Evolutionary conservation across 2,797 vertebrate genomes (phyloP), one percentile per base, ranked within the genome.

Genomic region (Mormyrops boulengeri): DNA sequence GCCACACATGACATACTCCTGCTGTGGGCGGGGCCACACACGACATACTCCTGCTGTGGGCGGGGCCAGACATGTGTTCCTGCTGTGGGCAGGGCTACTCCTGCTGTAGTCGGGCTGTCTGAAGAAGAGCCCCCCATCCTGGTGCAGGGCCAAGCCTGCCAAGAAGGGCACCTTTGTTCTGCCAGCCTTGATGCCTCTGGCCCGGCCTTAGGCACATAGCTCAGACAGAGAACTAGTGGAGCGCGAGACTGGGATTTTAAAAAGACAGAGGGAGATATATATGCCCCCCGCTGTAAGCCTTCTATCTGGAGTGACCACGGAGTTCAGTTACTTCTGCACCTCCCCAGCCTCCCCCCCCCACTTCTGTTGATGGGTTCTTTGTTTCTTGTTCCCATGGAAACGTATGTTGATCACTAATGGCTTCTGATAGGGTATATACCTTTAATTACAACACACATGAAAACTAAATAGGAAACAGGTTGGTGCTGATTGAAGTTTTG

Each of bases 351-450:
- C 19, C 26, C 62, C 80, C 5, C 84, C 84, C 2, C 41, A 55
- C 62, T 85, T 22, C 49, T 91, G 89, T 93, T 91, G 85, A 90
- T 88, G 93, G 92, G 91, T 26, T 80, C 94, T 92, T 86, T 90
- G 91, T 82, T 77, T 34, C 69, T 86, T 89, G 94, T 96, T 95
- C 93, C 95, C 92, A 95, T 96, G 94, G 95, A 94, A 95, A 96
- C 94, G 90, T 90, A 57, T 53, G 89, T 93, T 95, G 92, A 95
- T 94, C 93, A 90, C 92, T 92, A 93, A 41, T 90, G 91, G 91
- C 92, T 94, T 92, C 90, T 91, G 89, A 88, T 89, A 90, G 85
- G 92, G 66, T 88, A 87, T 88, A 89, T 41, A 22, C 22, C 91
- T 92, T 87, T 85, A 92, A 94, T 92, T 92, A 91, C 92, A 92